A percentile compares a stretch with the other conserved stretches of the same genome.
These are phyloP conservation scores for Apodemia mormo DNA, from an alignment of 2,888 invertebrate species.

Conservation along the genomic window DNA sequence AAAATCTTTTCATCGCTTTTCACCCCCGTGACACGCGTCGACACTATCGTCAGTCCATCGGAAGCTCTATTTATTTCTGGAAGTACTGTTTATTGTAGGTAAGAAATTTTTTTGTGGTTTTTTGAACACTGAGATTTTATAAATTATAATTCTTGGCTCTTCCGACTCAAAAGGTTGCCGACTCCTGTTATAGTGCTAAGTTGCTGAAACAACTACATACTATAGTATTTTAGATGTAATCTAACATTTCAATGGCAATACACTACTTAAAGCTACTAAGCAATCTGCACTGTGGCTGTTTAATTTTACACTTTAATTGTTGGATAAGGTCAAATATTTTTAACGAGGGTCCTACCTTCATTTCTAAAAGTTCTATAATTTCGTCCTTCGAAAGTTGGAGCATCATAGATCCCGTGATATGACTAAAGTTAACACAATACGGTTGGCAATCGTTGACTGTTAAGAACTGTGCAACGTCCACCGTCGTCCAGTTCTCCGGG, in stretches of 20 bases:
- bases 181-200: background rate
- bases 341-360: conserved; percentile 96
- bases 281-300: conserved; percentile 85
- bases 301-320: conserved; percentile 92
- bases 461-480: conserved; percentile 94
- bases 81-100: too few relatives aligned
- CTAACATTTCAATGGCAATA: background rate
- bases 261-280: conserved; percentile 53
- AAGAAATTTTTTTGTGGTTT: too few relatives aligned
- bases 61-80: too few relatives aligned
- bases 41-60: too few relatives aligned
- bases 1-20: too few relatives aligned
- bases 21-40: too few relatives aligned
- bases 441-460: conserved; percentile 92
- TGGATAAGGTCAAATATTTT: conserved; percentile 96
- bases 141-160: background rate
- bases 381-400: conserved; percentile 93
- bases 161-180: too few relatives aligned
- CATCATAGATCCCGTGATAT: conserved; percentile 91
- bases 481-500: conserved; percentile 86
- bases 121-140: too few relatives aligned
- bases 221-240: background rate
- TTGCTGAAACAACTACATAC: background rate
- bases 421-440: conserved; percentile 85
- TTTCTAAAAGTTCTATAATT: conserved; percentile 92